Evolutionary conservation across 92 coral and sea anemone species (phyloP), one percentile per base, ranked within the genome.

Genomic region (Umimayanthus chanpuru): DNA sequence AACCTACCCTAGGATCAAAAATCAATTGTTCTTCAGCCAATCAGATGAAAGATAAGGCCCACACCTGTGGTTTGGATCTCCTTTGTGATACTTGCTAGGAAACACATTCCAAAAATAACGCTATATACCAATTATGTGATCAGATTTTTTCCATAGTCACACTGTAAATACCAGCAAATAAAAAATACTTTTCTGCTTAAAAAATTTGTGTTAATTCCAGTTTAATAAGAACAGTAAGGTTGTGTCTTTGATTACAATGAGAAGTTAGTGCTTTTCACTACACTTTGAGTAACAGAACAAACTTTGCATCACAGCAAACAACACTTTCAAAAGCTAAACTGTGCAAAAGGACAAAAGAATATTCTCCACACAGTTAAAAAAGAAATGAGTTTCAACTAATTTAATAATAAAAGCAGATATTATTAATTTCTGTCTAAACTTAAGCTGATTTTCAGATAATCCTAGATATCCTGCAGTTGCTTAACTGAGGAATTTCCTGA

Each of bases 361-460:
- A 12, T 53, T 86, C 26, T 50, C 44, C 40, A 73, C 73, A 85
- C 25, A 1, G 25, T 21, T 38, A 21, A 20, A 53, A 88, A 65
- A 41, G 38, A 50, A 88, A 25, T 58, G 55, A 49, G 65, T 80
- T 30, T 44, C 30, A 25, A 71, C 30, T 67, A 79, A 11, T 39
- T 1, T 16, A 3, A 25, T 21, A 79, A 47, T 32, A 80, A 20
- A 76, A 80, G 39, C 4, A 67, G 8, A 53, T 39, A n/a, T n/a
- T n/a, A n/a, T n/a, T n/a, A 55, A 32, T 32, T 32, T 32, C 0
- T 55, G 28, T 47, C 29, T 38, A 50, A 79, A 47, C 74, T 53
- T 55, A 81, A 88, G 90, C 79, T 43, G 86, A 40, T 82, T 82
- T 67, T 25, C 18, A 82, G 77, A 67, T 82, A 67, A 82, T 82